Evolutionary conservation across 1,140 invertebrate species (phyloP), one percentile per base, ranked within the genome.

Genomic region (Zaprionus lachaisei): DNA sequence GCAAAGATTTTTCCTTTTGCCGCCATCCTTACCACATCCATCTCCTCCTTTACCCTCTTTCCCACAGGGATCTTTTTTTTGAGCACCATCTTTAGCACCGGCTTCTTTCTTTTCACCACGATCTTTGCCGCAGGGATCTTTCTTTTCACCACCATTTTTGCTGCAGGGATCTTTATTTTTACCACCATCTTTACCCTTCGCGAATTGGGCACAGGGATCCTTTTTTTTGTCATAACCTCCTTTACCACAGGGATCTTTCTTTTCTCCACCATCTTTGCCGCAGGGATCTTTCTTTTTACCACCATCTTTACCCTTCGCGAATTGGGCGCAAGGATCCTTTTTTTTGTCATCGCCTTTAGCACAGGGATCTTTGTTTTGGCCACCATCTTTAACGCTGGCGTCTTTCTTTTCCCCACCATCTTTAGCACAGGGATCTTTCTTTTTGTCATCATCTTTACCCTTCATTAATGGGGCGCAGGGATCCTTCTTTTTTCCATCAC

Each of bases 261-360:
- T 44, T 44, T 44, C 3, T 0, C n/a, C 14, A 6, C 41, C 41
- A 15, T n/a, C 34, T 44, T 38, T 72, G 12, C 57, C 73, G n/a
- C 78, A 82, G 7, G 80, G 62, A 49, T 80, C 71, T 22, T 80
- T 77, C 4, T 70, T 63, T 6, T 62, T 47, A 24, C 22, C 49
- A 9, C 9, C 24, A 15, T 15, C 41, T 26, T 61, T 61, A 20
- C 38, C 28, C 4, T 67, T 75, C 17, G 22, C 28, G 28, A 31
- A 31, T 31, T 31, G 28, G 28, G 28, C 72, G 17, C 72, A 75
- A 0, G 72, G 51, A 12, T 72, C 63, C 15, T 74, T 65, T 17
- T 71, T 60, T 26, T 60, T 67, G 2, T 68, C 49, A 2, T 44
- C 74, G 0, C 47, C 49, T 44, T 14, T 82, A 6, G 72, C 83